Conservation (phyloP, 2,113 vertebrate genomes). For the Cochlearius cochlearius region DNA sequence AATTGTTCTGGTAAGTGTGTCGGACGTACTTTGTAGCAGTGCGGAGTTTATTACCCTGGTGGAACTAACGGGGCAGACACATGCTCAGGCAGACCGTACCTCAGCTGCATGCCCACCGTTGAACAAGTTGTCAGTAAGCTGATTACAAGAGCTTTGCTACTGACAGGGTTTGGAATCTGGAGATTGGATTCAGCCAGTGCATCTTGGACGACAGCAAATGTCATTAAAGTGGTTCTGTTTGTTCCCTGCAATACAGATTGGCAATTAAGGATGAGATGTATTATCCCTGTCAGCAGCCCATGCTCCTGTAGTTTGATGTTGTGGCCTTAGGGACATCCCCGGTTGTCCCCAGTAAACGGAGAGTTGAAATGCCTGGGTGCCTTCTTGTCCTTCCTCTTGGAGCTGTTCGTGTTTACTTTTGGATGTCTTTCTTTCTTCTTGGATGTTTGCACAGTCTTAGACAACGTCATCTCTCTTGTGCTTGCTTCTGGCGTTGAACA, state of each 20-base stretch:
- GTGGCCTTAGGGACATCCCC: not conserved
- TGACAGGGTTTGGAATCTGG: not conserved
- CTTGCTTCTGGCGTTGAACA: not conserved
- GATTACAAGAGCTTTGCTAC: accelerated
- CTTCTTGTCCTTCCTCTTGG: not conserved
- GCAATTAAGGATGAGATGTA: accelerated
- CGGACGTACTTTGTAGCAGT: not conserved
- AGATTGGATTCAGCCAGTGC: accelerated
- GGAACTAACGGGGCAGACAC: accelerated
- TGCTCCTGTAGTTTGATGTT: accelerated
- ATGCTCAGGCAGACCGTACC: accelerated
- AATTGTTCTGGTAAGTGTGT: not conserved
- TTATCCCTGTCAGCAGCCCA: accelerated
- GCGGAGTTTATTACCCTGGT: not conserved
- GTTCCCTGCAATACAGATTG: accelerated
- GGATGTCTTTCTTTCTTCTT: not conserved
- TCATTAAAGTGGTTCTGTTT: accelerated
- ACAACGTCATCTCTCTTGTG: not conserved
- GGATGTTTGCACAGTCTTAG: not conserved
- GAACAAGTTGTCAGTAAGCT: not conserved
- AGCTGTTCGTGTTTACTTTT: not conserved
- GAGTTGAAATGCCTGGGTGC: not conserved
- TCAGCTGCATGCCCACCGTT: accelerated
- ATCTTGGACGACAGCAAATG: not conserved
- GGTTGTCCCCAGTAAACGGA: not conserved